A percentile compares a stretch with the other conserved stretches of the same genome.
phyloP scores from a whole-genome alignment of 2,113 vertebrate species.

The Alosa alosa region DNA sequence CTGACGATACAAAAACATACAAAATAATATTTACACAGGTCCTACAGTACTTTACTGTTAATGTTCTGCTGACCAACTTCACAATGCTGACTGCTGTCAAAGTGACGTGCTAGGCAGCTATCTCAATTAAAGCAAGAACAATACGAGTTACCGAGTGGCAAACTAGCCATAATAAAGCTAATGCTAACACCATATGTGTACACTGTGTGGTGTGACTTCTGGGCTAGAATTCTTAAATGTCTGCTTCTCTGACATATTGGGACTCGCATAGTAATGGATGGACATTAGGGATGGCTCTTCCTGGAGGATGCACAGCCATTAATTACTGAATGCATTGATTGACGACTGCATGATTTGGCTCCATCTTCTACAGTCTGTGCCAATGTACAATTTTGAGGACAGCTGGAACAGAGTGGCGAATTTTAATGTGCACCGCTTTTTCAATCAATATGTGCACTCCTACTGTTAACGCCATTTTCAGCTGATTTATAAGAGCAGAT shows the following conservation, averaged over 20 bases:
- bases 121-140: background rate
- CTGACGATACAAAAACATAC: background rate
- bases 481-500: background rate
- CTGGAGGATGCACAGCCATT: slow-evolving; percentile 8
- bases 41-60: background rate
- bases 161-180: background rate
- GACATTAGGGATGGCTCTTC: background rate
- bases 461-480: slow-evolving; percentile 14
- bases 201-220: background rate
- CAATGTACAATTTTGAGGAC: background rate
- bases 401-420: background rate
- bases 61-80: background rate
- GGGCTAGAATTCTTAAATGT: background rate
- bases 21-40: background rate
- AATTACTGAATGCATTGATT: background rate
- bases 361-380: background rate
- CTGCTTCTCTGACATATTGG: background rate
- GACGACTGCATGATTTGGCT: background rate
- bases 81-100: background rate
- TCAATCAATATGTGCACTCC: slow-evolving; percentile 5
- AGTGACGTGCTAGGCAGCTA: background rate
- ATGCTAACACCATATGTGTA: background rate
- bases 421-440: slow-evolving; percentile 7
- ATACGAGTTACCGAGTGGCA: background rate
- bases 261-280: background rate